phyloP scores from a whole-genome alignment of 1,140 invertebrate species.

The Olivierus martensii region DNA sequence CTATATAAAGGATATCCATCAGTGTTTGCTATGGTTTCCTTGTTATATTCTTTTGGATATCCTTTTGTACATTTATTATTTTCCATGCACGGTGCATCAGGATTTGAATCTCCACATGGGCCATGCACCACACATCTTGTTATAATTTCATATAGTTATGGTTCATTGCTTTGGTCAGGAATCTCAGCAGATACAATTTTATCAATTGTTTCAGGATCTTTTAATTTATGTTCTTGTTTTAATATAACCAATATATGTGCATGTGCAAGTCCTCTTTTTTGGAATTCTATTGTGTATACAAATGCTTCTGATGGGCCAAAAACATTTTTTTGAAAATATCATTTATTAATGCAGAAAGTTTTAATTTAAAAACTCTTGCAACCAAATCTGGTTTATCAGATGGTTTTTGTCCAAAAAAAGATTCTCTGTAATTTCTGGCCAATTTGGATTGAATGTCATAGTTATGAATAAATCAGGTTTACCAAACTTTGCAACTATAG shows the following conservation, averaged over 20 bases:
- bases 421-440: slow-evolving; percentile 30
- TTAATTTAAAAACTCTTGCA: slow-evolving; percentile 31
- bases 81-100: slow-evolving; percentile 22
- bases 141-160: slow-evolving; percentile 30
- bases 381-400: slow-evolving; percentile 29
- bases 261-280: slow-evolving; percentile 34
- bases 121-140: slow-evolving; percentile 30
- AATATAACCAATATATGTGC: slow-evolving; percentile 27
- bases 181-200: slow-evolving; percentile 12
- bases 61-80: slow-evolving; percentile 18
- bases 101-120: slow-evolving; percentile 19
- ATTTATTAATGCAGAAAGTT: slow-evolving; percentile 25
- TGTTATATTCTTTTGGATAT: slow-evolving; percentile 6
- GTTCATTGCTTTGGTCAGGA: slow-evolving; percentile 10
- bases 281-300: slow-evolving; percentile 28
- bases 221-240: slow-evolving; percentile 1
- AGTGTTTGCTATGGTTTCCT: neutral
- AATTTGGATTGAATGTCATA: slow-evolving; percentile 36
- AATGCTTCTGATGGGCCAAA: slow-evolving; percentile 4
- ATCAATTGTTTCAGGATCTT: slow-evolving; percentile 12
- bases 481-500: slow-evolving; percentile 26
- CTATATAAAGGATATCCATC: slow-evolving; percentile 16
- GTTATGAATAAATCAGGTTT: slow-evolving; percentile 34
- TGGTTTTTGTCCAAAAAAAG: slow-evolving; percentile 22
- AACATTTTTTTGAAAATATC: slow-evolving; percentile 18